phyloP scores from a whole-genome alignment of 2,113 vertebrate species.

The Ancistrus triradiatus region DNA sequence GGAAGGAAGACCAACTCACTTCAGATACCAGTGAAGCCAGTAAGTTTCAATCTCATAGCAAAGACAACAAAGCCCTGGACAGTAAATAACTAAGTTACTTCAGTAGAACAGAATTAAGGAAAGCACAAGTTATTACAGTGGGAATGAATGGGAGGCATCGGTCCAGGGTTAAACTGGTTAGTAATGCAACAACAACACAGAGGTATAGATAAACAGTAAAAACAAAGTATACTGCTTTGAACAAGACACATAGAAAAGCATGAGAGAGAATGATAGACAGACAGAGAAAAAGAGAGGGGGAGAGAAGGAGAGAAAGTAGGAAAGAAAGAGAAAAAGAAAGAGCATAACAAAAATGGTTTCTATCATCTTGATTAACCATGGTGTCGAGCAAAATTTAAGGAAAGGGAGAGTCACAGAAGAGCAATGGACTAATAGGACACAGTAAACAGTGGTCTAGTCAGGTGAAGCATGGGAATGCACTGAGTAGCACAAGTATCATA shows the following conservation, averaged over 20 bases:
- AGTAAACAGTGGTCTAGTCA: slow-evolving; percentile 44
- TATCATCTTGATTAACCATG: slow-evolving; percentile 69
- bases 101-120: slow-evolving; percentile 71
- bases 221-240: slow-evolving; percentile 11
- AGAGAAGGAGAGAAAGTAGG: neutral
- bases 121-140: slow-evolving; percentile 69
- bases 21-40: slow-evolving; percentile 10
- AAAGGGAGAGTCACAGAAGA: slow-evolving; percentile 48
- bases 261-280: neutral
- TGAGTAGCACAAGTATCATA: slow-evolving; percentile 31
- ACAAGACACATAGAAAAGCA: slow-evolving; percentile 44
- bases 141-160: slow-evolving; percentile 75
- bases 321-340: neutral
- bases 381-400: slow-evolving; percentile 50
- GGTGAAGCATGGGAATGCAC: slow-evolving; percentile 18
- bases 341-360: slow-evolving; percentile 54
- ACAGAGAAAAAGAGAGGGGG: neutral
- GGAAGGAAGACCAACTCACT: too few relatives aligned
- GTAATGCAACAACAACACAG: slow-evolving; percentile 69
- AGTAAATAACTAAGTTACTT: slow-evolving; percentile 73
- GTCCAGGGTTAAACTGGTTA: slow-evolving; percentile 70
- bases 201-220: slow-evolving; percentile 64
- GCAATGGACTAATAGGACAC: slow-evolving; percentile 55
- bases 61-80: slow-evolving; percentile 47
- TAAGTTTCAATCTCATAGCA: slow-evolving; percentile 18